phyloP scores from a whole-genome alignment of 2,888 invertebrate genomes.

The Caenorhabditis macrosperma region DNA sequence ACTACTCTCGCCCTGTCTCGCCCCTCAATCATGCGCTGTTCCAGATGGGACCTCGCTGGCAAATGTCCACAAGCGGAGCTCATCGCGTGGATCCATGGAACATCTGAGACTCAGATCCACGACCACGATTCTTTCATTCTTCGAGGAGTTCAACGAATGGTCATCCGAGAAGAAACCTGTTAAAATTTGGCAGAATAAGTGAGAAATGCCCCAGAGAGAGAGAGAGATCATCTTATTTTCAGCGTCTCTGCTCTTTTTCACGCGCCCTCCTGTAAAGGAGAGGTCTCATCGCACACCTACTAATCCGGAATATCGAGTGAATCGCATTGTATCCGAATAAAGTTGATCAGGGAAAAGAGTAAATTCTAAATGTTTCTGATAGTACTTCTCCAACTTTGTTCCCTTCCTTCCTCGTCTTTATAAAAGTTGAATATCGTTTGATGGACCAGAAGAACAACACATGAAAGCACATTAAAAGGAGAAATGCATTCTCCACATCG shows the following conservation, averaged over 20 bases:
- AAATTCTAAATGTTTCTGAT: background rate
- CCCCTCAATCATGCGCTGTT: background rate
- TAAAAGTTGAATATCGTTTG: too few relatives aligned
- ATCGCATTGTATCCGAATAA: conserved; percentile 15
- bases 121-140: conserved; percentile 20
- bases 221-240: background rate
- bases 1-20: background rate
- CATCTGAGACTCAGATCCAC: conserved; percentile 40
- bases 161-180: conserved; percentile 22
- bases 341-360: conserved; percentile 15
- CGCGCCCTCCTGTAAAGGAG: background rate
- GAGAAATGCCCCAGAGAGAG: background rate
- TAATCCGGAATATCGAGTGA: background rate
- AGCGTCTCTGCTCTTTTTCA: background rate
- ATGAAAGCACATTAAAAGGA: too few relatives aligned
- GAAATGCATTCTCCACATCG: too few relatives aligned
- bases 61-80: conserved; percentile 4
- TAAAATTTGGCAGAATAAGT: conserved; percentile 18
- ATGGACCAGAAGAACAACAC: too few relatives aligned
- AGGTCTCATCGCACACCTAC: background rate
- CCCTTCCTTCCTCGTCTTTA: too few relatives aligned
- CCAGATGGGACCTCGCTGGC: conserved; percentile 14
- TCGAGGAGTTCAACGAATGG: conserved; percentile 52
- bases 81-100: conserved; percentile 37
- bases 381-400: background rate